Base-by-base conservation (phyloP, 1,140 invertebrate species). In the Zaprionus inermis region DNA sequence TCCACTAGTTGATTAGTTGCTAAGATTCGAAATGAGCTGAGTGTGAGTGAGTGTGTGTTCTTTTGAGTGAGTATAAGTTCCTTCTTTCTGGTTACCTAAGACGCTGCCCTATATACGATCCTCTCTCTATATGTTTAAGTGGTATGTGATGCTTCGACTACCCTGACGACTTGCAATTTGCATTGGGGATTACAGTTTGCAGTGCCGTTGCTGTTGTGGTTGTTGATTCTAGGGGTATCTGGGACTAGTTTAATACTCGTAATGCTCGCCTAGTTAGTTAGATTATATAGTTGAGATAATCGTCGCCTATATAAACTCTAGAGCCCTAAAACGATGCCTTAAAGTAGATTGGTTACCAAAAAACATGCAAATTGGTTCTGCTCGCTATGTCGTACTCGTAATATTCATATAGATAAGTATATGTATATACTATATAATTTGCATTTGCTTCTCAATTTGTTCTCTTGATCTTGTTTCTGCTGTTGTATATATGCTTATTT, bases 291-390 rank as follows among this genome's bases (percentile, higher is more conserved):
- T 1, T 2, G 24, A 28, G 1, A 28, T 56, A 55, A 55, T 74
- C 34, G 12, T 20, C 14, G 30, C 66, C 70, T 65, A 72, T 81
- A 66, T 81, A 81, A 85, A 81, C 76, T 83, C 76, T 86, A 88
- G 83, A 86, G 79, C 76, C 76, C 83, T 86, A 88, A 88, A 86
- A 86, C 79, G 83, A 75, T 82, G 83, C 72, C 79, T 91, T 85
- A 88, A 91, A 78, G 72, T 73, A 78, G 60, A 49, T 75, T 61
- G 20, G 60, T 82, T 80, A 80, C 84, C 80, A 82, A 89, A 85
- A 88, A 88, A 84, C 84, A 88, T 88, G 84, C 84, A 88, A 88
- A 88, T 88, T 88, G 84, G 84, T 88, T 88, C 84, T 88, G 84
- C 84, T 84, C 84, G 80, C 80, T 88, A 88, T 76, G 73, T 12